Percentiles rank a stretch among this genome's conserved stretches.
These are phyloP conservation scores for Apamea sordens DNA, from an alignment of 2,888 invertebrate species.

Conservation along the genomic window DNA sequence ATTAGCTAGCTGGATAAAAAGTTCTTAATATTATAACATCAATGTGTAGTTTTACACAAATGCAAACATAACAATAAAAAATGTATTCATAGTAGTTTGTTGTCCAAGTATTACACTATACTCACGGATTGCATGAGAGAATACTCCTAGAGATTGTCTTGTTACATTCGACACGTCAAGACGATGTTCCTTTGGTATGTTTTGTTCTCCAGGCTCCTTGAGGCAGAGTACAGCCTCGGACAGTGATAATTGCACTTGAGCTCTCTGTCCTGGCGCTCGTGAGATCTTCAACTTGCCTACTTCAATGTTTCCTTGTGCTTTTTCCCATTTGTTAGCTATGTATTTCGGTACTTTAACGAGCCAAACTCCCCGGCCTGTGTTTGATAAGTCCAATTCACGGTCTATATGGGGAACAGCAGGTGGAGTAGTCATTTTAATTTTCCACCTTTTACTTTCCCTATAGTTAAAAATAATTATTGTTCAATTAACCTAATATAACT, in stretches of 20 bases:
- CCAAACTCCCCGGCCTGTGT: slow-evolving; percentile 98
- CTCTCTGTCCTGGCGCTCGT: slow-evolving; percentile 94
- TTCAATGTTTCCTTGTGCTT: slow-evolving; percentile 96
- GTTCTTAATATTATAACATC: not conserved
- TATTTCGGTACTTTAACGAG: slow-evolving; percentile 99
- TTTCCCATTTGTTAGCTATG: slow-evolving; percentile 98
- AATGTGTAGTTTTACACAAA: slow-evolving; percentile 4
- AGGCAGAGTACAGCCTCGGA: slow-evolving; percentile 95
- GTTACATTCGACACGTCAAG: slow-evolving; percentile 97
- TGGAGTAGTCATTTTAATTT: slow-evolving; percentile 71
- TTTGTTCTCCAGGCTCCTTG: slow-evolving; percentile 94
- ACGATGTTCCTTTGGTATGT: slow-evolving; percentile 97
- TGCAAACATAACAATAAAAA: slow-evolving; percentile 1
- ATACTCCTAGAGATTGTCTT: slow-evolving; percentile 97
- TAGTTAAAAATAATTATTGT: not conserved
- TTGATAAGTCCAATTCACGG: slow-evolving; percentile 96
- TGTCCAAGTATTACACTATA: slow-evolving; percentile 64
- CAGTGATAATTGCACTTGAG: slow-evolving; percentile 96
- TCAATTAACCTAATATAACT: not conserved
- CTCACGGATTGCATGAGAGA: slow-evolving; percentile 95
- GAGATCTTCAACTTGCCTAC: slow-evolving; percentile 98
- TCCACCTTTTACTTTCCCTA: not conserved
- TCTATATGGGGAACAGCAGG: slow-evolving; percentile 90
- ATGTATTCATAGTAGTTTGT: not conserved
- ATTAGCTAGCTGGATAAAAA: not conserved